Conservation (phyloP, 2,797 vertebrate species). For the Ibycter americanus region DNA sequence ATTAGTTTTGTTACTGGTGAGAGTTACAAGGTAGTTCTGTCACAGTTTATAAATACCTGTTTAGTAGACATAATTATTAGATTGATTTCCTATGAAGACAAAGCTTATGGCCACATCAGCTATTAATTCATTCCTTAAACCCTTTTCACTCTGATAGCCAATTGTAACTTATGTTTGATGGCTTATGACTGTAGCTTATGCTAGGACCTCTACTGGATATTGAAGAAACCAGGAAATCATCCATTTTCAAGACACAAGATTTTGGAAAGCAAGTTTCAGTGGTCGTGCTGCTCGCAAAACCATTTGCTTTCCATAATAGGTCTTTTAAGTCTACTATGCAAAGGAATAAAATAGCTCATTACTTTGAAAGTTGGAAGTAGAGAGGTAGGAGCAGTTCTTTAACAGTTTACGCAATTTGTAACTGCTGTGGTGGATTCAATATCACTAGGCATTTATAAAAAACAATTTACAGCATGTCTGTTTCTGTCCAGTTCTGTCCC, state of each 20-base stretch:
- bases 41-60: neutral
- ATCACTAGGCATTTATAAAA: neutral
- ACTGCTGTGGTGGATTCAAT: neutral
- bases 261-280: neutral
- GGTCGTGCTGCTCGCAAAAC: neutral
- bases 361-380: neutral
- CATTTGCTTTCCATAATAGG: neutral
- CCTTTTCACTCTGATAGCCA: neutral
- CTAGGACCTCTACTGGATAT: neutral
- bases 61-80: neutral
- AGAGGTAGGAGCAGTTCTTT: neutral
- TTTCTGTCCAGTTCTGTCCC: neutral
- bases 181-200: neutral
- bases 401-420: neutral
- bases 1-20: neutral
- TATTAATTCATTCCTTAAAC: neutral
- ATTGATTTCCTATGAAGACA: neutral
- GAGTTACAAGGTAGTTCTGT: neutral
- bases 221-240: neutral
- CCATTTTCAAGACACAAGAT: neutral
- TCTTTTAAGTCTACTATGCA: neutral
- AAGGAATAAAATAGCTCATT: neutral
- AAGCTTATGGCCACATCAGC: neutral
- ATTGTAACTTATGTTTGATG: neutral
- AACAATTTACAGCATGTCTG: neutral